Evolutionary conservation across 1,140 invertebrate genomes (phyloP).

Genomic region (Yoshiicerus persimilis): DNA sequence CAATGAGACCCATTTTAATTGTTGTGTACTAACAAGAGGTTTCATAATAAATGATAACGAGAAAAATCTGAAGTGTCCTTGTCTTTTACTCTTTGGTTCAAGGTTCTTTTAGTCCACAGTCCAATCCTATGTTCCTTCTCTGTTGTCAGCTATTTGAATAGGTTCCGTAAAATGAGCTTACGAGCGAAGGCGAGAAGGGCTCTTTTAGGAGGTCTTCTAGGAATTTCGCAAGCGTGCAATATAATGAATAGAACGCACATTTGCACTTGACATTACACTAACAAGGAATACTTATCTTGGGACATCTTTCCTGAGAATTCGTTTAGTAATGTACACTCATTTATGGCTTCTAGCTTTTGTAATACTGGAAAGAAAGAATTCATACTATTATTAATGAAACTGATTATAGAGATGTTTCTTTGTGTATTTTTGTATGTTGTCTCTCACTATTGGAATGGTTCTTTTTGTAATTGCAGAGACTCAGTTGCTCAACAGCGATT

Average conservation of each 20-base stretch:
- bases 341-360: not conserved
- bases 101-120: not conserved
- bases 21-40: not conserved
- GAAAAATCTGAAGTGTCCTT: not conserved
- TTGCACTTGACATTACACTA: not conserved
- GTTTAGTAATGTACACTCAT: not conserved
- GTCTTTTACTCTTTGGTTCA: not conserved
- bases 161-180: no score
- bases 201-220: no score
- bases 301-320: not conserved
- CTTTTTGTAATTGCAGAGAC: constrained; percentile 46
- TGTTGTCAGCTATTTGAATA: no score
- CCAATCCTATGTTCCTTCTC: no score
- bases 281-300: not conserved
- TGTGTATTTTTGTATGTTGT: not conserved
- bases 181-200: no score
- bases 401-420: not conserved
- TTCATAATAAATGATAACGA: not conserved
- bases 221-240: no score
- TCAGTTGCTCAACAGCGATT: constrained; percentile 51
- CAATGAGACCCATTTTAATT: not conserved
- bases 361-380: not conserved
- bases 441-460: not conserved
- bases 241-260: not conserved
- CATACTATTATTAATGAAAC: not conserved